Evolutionary conservation across 2,888 invertebrate species (phyloP), one percentile per base, ranked within the genome.

Genomic region (Limenitis camilla): DNA sequence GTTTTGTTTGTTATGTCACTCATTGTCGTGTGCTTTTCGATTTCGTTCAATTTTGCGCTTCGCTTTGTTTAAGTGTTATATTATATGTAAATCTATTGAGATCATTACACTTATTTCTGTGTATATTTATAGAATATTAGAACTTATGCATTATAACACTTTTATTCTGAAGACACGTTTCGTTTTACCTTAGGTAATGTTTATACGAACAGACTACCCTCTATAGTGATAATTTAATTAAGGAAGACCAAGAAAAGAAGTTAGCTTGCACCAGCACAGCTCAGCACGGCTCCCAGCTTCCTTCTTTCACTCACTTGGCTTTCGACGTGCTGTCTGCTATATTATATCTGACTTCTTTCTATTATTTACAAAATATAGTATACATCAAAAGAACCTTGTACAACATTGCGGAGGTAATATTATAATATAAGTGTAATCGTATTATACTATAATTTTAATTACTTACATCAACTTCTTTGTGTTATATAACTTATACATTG

Each of bases 1-100:
- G 78, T 85, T 86, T 87, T 85, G 85, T 85, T 86, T 84, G 82
- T 83, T 84, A 78, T 79, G 79, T 82, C 81, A 81, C 71, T 81
- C 87, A 86, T 85, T 81, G 83, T 87, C 79, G 83, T 87, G 87
- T 86, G 86, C 86, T 85, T 84, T 74, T 72, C 78, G 71, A 71
- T 78, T 83, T 72, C 74, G 65, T 67, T 70, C 67, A 49, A 69
- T 66, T 72, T 71, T 77, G 74, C 77, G 85, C 86, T 85, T 86
- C 58, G 86, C 86, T 85, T 85, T 55, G 53, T 53, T 49, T 51
- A 52, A 44, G 55, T 55, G 55, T 59, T 55, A 31, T 52, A 44
- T 46, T 40, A 43, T 57, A 51, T 52, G 49, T 51, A 59, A 53
- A 49, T 53, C 49, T 55, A 52, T 55, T 39, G 52, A 49, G 39